phyloP scores from a whole-genome alignment of 2,888 invertebrate genomes.

The Cinara cedri region DNA sequence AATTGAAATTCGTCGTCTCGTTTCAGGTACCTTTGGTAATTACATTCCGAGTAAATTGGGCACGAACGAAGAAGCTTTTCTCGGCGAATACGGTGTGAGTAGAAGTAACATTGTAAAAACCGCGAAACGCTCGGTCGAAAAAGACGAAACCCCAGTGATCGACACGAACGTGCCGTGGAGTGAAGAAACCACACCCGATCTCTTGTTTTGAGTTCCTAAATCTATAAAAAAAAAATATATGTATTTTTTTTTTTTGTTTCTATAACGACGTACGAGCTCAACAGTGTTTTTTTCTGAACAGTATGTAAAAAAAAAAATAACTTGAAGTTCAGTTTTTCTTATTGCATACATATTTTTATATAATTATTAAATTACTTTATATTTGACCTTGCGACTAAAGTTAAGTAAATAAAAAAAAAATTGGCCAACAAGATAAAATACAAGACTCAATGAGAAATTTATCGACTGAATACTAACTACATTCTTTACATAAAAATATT shows the following conservation, averaged over 20 bases:
- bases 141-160: slow-evolving; percentile 62
- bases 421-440: slow-evolving; percentile 29
- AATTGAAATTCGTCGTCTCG: neutral
- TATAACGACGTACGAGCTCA: slow-evolving; percentile 50
- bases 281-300: slow-evolving; percentile 35
- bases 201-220: slow-evolving; percentile 62
- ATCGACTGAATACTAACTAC: slow-evolving; percentile 47
- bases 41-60: slow-evolving; percentile 82
- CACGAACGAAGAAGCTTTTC: slow-evolving; percentile 72
- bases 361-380: slow-evolving; percentile 2
- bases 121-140: slow-evolving; percentile 57
- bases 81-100: slow-evolving; percentile 66
- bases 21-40: slow-evolving; percentile 68
- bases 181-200: slow-evolving; percentile 63
- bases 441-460: slow-evolving; percentile 50
- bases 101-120: slow-evolving; percentile 56
- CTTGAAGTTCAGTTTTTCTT: neutral
- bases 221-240: neutral
- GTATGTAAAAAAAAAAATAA: neutral
- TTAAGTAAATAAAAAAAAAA: slow-evolving; percentile 19
- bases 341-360: slow-evolving; percentile 21
- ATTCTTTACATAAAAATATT: slow-evolving; percentile 23
- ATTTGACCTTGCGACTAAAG: neutral
- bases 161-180: slow-evolving; percentile 63
- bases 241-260: slow-evolving; percentile 3